Conservation (phyloP, 2,888 invertebrate species). For the Osmoderma eremita region DNA sequence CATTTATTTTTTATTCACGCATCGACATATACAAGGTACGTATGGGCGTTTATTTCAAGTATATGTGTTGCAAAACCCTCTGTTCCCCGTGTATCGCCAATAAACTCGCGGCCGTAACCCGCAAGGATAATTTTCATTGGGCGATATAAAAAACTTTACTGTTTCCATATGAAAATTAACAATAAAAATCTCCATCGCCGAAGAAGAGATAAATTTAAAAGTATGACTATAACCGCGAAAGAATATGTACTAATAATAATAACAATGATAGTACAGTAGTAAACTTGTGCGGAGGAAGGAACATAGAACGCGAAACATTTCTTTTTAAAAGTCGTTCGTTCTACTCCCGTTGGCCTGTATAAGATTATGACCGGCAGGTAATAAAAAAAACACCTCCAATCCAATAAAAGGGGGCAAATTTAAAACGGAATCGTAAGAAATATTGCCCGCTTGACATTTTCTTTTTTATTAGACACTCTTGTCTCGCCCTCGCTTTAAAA, state of each 20-base stretch:
- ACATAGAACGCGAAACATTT: slow-evolving; percentile 44
- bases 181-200: slow-evolving; percentile 51
- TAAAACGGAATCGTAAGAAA: slow-evolving; percentile 44
- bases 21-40: slow-evolving; percentile 8
- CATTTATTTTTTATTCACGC: slow-evolving; percentile 27
- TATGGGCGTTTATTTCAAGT: slow-evolving; percentile 8
- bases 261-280: too few relatives aligned
- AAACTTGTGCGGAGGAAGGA: slow-evolving; percentile 20
- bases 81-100: slow-evolving; percentile 24
- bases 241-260: slow-evolving; percentile 43
- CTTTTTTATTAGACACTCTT: slow-evolving; percentile 39
- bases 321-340: slow-evolving; percentile 53
- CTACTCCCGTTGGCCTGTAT: slow-evolving; percentile 19
- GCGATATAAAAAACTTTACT: slow-evolving; percentile 39
- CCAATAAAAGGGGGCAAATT: slow-evolving; percentile 50
- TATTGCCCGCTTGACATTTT: slow-evolving; percentile 46
- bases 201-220: slow-evolving; percentile 47
- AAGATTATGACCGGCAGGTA: slow-evolving; percentile 40
- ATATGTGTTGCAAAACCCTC: slow-evolving; percentile 14
- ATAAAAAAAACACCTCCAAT: slow-evolving; percentile 48
- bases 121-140: slow-evolving; percentile 38
- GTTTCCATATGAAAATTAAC: slow-evolving; percentile 51
- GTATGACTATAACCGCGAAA: slow-evolving; percentile 47
- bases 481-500: slow-evolving; percentile 31
- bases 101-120: slow-evolving; percentile 32